Base-by-base conservation (phyloP, 2,113 vertebrate genomes). In the Ia io region DNA sequence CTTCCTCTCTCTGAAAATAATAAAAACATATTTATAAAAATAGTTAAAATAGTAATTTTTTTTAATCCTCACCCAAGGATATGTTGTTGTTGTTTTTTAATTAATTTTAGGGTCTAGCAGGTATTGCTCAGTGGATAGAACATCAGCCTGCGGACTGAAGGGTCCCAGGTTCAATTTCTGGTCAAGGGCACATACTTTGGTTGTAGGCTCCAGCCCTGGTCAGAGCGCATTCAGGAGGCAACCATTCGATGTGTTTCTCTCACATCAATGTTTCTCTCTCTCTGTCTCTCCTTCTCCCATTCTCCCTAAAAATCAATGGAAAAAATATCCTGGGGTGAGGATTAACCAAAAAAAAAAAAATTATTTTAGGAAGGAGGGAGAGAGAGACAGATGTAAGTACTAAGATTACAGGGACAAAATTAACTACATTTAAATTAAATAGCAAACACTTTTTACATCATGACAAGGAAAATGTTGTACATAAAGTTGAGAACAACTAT, bases 391-490 rank as follows among this genome's bases (percentile, higher is more conserved):
- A 61, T 25, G 23, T 61, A 25, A 22, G 37, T 12, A 28, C 18
- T 59, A 51, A 63, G 78, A 63, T 79, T 76, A 70, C 2, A 47
- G 5, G n/a, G n/a, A 23, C 77, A 92, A 30, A 86, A 93, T 83
- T 63, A 80, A 90, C 59, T 70, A 65, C 13, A 83, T 63, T 77
- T 20, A 82, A 80, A 9, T 82, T 92, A 69, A 87, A 92, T 40
- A 51, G 2, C 20, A 86, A 83, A 79, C 0, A 61, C 23, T 76
- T 87, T 77, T 89, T 70, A 88, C 16, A 85, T 47, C 13, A 28
- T 71, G 59, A 70, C 42, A 79, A 95, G 40, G 90, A 92, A 96
- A 92, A 82, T 63, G 23, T 16, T 49, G 91, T 69, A 67, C 16
- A 88, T 56, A 37, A 65, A 18, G 44, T 84, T 44, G 28, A 65